Evolutionary conservation across 37 sponge, comb jelly and placozoan genomes (phyloP), one percentile per base, ranked within the genome.

Genomic region (Agelas oroides): DNA sequence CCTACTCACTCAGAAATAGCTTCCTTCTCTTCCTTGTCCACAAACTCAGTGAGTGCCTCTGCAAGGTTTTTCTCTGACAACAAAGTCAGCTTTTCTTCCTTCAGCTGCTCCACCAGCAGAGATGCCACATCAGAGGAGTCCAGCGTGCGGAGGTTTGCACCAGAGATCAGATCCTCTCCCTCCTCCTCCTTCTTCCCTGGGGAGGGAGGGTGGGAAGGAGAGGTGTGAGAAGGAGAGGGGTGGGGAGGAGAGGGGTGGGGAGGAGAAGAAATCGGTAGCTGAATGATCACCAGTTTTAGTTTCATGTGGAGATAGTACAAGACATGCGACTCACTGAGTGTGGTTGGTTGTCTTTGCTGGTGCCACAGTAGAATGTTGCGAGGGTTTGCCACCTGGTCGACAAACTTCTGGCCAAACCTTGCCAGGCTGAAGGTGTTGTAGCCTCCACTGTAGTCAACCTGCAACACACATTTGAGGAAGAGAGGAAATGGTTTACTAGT

Each of bases 371-470:
- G 75, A 12, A 97, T 76, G 39, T 81, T 88, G 15, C 68, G 77
- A 25, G 98, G 96, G 55, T 97, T 97, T 13, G 98, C 98, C 16
- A 93, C 96, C 56, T 86, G 60, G n/a, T 46, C 83, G n/a, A 79
- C 71, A 66, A 90, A 97, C 21, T 71, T 62, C 75, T 92, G 93
- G 19, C 98, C 96, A 82, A 97, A 97, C 75, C 96, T 77, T 6
- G 76, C 73, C 20, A 76, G 18, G 79, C 88, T 95, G 34, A 95
- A 65, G 6, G 87, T 69, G 5, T 59, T 60, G 53, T 90, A 93
- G 35, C 85, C 93, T 0, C 92, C 94, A 78, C 70, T 67, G 81
- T 93, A 95, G 38, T 97, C 92, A n/a, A 95, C 96, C 92, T 95
- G 70, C 28, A 71, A n/a, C n/a, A 81, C n/a, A n/a, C n/a, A n/a